Conservation (phyloP, 1,140 invertebrate species). For the Drosophila baimaii region DNA sequence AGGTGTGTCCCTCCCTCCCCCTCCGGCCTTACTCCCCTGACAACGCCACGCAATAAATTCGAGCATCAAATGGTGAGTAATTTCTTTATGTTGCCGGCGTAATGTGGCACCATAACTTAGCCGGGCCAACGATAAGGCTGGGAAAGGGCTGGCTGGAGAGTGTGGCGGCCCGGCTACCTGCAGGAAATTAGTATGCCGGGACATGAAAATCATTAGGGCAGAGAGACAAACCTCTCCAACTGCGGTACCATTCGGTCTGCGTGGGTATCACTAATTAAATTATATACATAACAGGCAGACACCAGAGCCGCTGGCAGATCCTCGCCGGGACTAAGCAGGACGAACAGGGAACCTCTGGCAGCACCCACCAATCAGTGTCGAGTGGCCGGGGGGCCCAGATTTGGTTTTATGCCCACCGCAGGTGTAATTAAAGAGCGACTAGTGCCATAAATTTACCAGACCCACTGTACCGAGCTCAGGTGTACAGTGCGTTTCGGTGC, state of each 20-base stretch:
- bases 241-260: constrained; percentile 14
- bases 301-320: constrained; percentile 14
- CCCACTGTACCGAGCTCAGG: not conserved
- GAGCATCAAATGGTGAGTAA: constrained; percentile 77
- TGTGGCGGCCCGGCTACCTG: constrained; percentile 31
- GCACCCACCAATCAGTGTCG: constrained; percentile 1
- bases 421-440: constrained; percentile 72
- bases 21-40: constrained; percentile 4
- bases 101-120: constrained; percentile 73
- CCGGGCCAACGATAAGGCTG: constrained; percentile 19
- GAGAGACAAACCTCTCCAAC: constrained; percentile 32
- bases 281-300: constrained; percentile 61
- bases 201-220: constrained; percentile 75
- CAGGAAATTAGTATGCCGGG: constrained; percentile 70
- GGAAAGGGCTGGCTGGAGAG: not conserved
- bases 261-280: constrained; percentile 77
- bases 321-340: constrained; percentile 24
- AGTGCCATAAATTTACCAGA: constrained; percentile 60
- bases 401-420: constrained; percentile 49
- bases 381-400: constrained; percentile 26
- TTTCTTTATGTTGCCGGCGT: constrained; percentile 59
- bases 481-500: constrained; percentile 2
- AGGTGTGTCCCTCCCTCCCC: not conserved
- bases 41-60: constrained; percentile 66
- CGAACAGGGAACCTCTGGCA: not conserved